These are phyloP conservation scores for Chiridota heheva DNA, from an alignment of 35 echinoderm and acorn worm genomes.

Conservation along the genomic window DNA sequence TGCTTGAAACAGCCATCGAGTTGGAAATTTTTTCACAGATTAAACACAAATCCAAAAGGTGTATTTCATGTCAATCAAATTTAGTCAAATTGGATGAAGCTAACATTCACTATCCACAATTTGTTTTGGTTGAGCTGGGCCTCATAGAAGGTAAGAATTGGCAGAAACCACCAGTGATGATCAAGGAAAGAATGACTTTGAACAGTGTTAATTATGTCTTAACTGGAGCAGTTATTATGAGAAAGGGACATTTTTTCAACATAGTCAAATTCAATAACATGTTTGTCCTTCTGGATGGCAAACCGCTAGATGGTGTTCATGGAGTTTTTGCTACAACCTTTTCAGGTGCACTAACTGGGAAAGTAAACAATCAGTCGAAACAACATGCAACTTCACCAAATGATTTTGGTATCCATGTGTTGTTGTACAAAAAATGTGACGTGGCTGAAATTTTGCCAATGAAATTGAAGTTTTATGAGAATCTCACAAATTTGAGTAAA, in stretches of 20 bases:
- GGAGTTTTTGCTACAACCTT: background rate
- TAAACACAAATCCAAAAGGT: background rate
- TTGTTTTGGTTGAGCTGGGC: background rate
- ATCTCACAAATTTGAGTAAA: no score
- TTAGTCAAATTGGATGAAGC: background rate
- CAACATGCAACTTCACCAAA: background rate
- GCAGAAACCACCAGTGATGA: background rate
- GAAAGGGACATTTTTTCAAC: conserved; percentile 32
- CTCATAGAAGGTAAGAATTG: conserved; percentile 1
- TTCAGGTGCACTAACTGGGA: background rate
- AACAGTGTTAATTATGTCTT: background rate
- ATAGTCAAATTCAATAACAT: background rate
- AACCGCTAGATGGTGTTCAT: conserved; percentile 13
- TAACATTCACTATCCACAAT: background rate
- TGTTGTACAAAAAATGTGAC: conserved; percentile 32
- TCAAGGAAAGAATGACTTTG: background rate
- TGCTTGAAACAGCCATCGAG: background rate
- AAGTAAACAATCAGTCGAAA: background rate
- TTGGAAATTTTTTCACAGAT: background rate
- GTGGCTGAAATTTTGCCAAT: no score
- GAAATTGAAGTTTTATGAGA: no score
- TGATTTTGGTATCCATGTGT: conserved; percentile 21
- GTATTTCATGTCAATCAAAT: background rate
- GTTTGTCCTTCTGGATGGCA: conserved; percentile 22
- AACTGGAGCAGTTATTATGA: conserved; percentile 21